A percentile compares a stretch with the other conserved stretches of the same genome.
phyloP scores from a whole-genome alignment of 2,113 vertebrate genomes.

The Cephalopholis sonnerati region DNA sequence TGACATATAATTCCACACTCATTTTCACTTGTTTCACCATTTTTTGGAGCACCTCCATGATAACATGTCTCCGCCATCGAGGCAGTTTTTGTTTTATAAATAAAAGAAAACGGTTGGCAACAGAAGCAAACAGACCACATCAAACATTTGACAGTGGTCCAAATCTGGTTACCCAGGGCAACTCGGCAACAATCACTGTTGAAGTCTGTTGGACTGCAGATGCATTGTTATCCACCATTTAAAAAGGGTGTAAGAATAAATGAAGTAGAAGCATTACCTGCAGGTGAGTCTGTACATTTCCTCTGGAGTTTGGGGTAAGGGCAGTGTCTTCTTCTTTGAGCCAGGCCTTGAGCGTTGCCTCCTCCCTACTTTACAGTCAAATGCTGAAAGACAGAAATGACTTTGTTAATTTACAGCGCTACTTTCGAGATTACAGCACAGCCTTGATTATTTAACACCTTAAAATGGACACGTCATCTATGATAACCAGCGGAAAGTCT shows the following conservation, averaged over 20 bases:
- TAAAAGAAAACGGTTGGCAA: constrained; percentile 2
- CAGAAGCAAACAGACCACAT: constrained; percentile 17
- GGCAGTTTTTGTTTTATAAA: background rate
- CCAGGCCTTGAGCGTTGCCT: constrained; percentile 96
- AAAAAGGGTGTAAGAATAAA: background rate
- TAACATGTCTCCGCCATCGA: background rate
- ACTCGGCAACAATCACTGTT: constrained; percentile 13
- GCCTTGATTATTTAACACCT: background rate
- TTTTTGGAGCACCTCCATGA: background rate
- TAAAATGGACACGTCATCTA: background rate
- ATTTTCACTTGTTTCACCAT: background rate
- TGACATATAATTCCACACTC: background rate
- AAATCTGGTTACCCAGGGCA: constrained; percentile 2
- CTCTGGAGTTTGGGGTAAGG: constrained; percentile 94
- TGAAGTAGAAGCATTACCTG: constrained; percentile 84
- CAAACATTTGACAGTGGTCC: background rate
- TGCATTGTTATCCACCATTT: background rate
- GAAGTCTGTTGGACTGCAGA: background rate
- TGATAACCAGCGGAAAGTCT: background rate
- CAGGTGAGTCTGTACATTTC: constrained; percentile 98
- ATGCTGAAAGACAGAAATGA: constrained; percentile 84
- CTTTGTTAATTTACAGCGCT: background rate
- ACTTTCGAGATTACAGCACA: background rate
- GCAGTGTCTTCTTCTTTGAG: constrained; percentile 95
- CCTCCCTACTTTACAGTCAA: constrained; percentile 94